Evolutionary conservation across 1,140 invertebrate genomes (phyloP), one percentile per base, ranked within the genome.

Genomic region (Stenopsyche tienmushanensis): DNA sequence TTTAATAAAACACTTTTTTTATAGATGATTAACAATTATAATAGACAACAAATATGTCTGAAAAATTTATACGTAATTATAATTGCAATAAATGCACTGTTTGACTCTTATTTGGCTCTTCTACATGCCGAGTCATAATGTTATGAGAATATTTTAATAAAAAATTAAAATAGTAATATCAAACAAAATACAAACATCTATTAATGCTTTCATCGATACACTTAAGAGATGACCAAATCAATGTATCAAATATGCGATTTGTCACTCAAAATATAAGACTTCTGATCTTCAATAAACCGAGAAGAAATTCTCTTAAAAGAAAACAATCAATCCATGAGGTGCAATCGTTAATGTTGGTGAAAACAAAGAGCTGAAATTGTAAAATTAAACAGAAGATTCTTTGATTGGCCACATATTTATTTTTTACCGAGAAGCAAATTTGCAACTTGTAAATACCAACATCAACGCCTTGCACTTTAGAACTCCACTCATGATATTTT

Each of bases 401-500:
- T 26, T 21, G 18, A 5, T 25, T 45, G n/a, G 24, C n/a, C 34
- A 21, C 34, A 21, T 18, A 17, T 17, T 18, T n/a, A 53, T 24
- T 18, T 53, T 53, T 39, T 29, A 20, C 34, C 53, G 17, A 39
- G 9, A 26, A 18, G 49, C 15, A 39, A 26, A 42, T 44, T 25
- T 25, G 52, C 62, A 29, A 65, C 21, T 45, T 47, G 21, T 20
- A 34, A 25, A 23, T 58, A 69, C 67, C 59, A 63, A 69, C 67
- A 69, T 62, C 57, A 57, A 58, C 57, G 29, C 17, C 9, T 62
- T 59, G 41, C 62, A 64, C 69, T 65, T 55, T 70, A 71, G 41
- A 65, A 57, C 45, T 25, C 62, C 42, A 59, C 75, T 87, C 85
- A 87, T 82, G 85, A 86, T 67, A 86, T 86, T 75, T 87, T 87